Percentiles rank a stretch among this genome's conserved stretches.
These are phyloP conservation scores for Pseudotriccus pelzelni DNA, from an alignment of 2,797 vertebrate species.

Conservation along the genomic window DNA sequence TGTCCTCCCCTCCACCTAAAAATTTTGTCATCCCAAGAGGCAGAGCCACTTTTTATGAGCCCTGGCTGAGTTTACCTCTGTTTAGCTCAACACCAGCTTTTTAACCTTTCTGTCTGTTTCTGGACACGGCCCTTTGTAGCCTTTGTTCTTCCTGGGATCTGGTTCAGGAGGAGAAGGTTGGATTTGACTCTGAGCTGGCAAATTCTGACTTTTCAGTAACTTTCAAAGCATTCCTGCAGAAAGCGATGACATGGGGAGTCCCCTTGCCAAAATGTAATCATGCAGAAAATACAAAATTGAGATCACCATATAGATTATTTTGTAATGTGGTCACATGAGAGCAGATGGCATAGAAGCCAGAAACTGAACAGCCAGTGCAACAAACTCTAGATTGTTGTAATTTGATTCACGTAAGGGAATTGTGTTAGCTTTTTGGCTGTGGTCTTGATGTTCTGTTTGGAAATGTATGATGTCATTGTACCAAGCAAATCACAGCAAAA, in stretches of 20 bases:
- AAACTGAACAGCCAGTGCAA: conserved; percentile 44
- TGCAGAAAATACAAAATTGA: conserved; percentile 77
- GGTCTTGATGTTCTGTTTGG: conserved; percentile 69
- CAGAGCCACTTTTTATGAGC: neutral
- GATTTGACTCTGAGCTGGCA: conserved; percentile 48
- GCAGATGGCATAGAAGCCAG: conserved; percentile 52
- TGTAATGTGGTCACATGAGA: conserved; percentile 71
- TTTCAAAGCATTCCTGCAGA: conserved; percentile 72
- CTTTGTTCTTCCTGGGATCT: neutral
- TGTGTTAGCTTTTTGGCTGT: conserved; percentile 65
- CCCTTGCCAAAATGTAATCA: conserved; percentile 77
- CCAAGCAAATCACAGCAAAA: conserved; percentile 72
- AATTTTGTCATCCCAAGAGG: neutral
- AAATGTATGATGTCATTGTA: conserved; percentile 79
- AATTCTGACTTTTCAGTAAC: conserved; percentile 60
- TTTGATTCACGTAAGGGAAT: conserved; percentile 75
- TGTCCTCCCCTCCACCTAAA: neutral
- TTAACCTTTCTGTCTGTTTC: neutral
- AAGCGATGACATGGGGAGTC: conserved; percentile 61
- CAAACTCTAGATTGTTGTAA: conserved; percentile 70
- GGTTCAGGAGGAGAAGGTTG: neutral
- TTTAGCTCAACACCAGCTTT: neutral
- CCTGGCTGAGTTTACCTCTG: neutral
- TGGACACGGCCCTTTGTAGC: neutral
- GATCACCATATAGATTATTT: conserved; percentile 76